A percentile compares a stretch with the other conserved stretches of the same genome.
These are phyloP conservation scores for Dolichotis patagonum DNA, from an alignment of 2,113 vertebrate species.

Conservation along the genomic window DNA sequence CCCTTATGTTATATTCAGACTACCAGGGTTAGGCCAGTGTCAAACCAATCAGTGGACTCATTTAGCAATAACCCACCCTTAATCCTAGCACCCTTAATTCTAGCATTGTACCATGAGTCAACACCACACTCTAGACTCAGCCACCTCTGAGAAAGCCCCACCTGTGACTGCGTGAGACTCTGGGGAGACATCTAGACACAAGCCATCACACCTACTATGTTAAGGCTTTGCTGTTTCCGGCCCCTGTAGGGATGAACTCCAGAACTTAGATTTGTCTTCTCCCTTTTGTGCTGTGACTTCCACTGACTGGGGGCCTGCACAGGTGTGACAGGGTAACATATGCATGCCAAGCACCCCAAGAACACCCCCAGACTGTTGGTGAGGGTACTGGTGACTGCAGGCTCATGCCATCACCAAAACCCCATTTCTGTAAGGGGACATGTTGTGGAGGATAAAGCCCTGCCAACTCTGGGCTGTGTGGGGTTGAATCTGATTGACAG, in stretches of 20 bases:
- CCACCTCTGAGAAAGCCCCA: neutral
- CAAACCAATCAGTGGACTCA: neutral
- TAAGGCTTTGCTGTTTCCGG: neutral
- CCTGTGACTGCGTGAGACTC: neutral
- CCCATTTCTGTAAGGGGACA: neutral
- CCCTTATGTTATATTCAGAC: neutral
- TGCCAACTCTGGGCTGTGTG: neutral
- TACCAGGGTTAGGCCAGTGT: neutral
- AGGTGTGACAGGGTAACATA: neutral
- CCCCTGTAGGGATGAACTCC: neutral
- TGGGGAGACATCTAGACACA: neutral
- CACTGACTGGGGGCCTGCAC: neutral
- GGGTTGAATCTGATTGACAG: slow-evolving; percentile 10
- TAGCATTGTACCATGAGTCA: neutral
- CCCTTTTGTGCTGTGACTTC: neutral
- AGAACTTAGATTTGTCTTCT: neutral
- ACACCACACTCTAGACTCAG: neutral
- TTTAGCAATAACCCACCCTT: neutral
- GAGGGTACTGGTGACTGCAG: neutral
- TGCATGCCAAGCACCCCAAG: neutral
- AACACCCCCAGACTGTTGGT: neutral
- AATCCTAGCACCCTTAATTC: neutral
- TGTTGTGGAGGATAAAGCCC: neutral
- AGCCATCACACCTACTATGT: neutral
- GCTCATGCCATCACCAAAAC: neutral